A percentile compares a stretch with the other conserved stretches of the same genome.
Evolutionary conservation across 2,797 vertebrate species (phyloP).

Genomic region (Sphaeramia orbicularis): DNA sequence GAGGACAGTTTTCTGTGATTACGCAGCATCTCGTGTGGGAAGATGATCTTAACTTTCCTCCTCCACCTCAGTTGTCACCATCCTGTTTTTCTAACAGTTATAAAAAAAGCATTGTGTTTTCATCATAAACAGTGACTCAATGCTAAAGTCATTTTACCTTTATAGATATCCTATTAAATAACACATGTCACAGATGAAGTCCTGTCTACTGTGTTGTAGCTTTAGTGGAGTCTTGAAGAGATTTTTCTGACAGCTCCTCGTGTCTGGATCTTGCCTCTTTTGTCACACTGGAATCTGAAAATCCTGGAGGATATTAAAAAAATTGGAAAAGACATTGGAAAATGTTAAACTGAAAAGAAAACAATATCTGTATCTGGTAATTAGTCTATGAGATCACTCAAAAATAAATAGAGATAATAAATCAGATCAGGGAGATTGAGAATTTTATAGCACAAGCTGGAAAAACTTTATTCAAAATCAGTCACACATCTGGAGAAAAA

Average conservation of each 20-base stretch:
- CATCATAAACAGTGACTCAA: slow-evolving; percentile 48
- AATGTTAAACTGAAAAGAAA: slow-evolving; percentile 47
- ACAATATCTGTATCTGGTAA: slow-evolving; percentile 37
- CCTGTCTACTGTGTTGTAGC: slow-evolving; percentile 57
- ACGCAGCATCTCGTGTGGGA: slow-evolving; percentile 62
- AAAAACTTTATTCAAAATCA: slow-evolving; percentile 34
- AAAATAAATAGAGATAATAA: slow-evolving; percentile 50
- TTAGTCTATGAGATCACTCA: slow-evolving; percentile 53
- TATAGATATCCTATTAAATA: slow-evolving; percentile 21
- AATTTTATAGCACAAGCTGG: slow-evolving; percentile 32
- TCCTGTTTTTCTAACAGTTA: background rate
- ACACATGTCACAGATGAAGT: slow-evolving; percentile 14
- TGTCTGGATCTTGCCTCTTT: slow-evolving; percentile 84
- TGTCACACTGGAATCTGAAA: slow-evolving; percentile 88
- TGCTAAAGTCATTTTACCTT: slow-evolving; percentile 30
- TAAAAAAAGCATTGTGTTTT: slow-evolving; percentile 29
- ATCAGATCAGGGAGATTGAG: slow-evolving; percentile 60
- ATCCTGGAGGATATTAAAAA: slow-evolving; percentile 77
- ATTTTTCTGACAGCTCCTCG: slow-evolving; percentile 74
- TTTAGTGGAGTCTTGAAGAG: slow-evolving; percentile 42
- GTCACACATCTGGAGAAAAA: slow-evolving; percentile 11
- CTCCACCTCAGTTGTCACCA: background rate
- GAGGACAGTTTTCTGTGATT: slow-evolving; percentile 40
- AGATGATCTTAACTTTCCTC: slow-evolving; percentile 37
- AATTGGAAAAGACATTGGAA: slow-evolving; percentile 55